Conservation (phyloP, 2,113 vertebrate genomes). For the Grus americana region DNA sequence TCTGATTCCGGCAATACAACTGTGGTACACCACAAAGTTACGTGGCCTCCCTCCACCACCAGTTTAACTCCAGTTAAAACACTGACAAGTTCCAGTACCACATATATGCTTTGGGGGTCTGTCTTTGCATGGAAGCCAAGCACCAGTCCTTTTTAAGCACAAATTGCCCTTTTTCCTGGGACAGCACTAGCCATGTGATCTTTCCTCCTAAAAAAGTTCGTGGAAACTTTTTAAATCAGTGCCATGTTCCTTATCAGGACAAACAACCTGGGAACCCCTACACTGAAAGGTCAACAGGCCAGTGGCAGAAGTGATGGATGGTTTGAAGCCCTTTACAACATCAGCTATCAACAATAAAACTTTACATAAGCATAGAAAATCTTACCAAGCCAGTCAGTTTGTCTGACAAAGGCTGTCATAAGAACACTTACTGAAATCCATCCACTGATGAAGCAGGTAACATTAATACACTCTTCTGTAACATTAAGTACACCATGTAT, state of each 20-base stretch:
- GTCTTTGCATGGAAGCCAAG: neutral
- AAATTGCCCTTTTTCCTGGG: neutral
- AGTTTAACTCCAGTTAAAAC: neutral
- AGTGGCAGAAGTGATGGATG: neutral
- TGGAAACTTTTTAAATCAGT: neutral
- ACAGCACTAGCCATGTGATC: neutral
- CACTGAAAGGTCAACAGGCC: neutral
- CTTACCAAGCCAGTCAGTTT: neutral
- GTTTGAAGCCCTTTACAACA: neutral
- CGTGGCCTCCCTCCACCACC: fast-evolving
- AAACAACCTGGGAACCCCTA: neutral
- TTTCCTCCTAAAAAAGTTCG: neutral
- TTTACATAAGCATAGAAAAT: neutral
- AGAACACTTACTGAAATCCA: neutral
- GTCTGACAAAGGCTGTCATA: neutral
- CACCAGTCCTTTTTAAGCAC: neutral
- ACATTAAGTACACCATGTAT: neutral
- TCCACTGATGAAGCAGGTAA: neutral
- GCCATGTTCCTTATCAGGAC: neutral
- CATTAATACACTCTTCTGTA: neutral
- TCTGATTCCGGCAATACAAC: neutral
- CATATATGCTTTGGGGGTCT: no score
- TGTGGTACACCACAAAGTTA: neutral
- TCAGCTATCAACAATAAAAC: neutral
- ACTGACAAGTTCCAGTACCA: neutral